A percentile compares a stretch with the other conserved stretches of the same genome.
phyloP scores from a whole-genome alignment of 64 coral and sea anemone genomes.

The Actinia tenebrosa region DNA sequence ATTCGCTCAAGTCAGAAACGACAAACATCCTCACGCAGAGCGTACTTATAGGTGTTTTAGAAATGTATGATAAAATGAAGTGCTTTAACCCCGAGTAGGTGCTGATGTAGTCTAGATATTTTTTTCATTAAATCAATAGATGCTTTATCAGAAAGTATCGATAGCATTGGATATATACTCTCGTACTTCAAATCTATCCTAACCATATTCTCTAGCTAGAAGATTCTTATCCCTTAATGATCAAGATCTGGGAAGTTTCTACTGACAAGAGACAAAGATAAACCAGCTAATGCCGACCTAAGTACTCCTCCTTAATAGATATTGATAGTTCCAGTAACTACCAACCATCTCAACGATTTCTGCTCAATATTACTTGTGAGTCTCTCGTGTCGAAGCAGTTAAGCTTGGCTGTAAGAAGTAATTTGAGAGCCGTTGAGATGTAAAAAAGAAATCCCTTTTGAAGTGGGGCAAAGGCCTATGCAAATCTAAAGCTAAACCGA shows the following conservation, averaged over 20 bases:
- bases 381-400: background rate
- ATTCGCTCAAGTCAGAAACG: background rate
- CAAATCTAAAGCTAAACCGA: background rate
- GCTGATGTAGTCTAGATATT: background rate
- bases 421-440: background rate
- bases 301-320: constrained; percentile 7
- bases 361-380: background rate
- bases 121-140: background rate
- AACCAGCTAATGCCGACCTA: background rate
- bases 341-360: background rate
- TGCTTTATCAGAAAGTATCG: background rate
- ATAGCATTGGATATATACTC: background rate
- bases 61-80: background rate
- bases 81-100: background rate
- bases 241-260: background rate
- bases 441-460: background rate
- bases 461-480: background rate
- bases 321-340: background rate
- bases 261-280: background rate
- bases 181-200: background rate
- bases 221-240: background rate
- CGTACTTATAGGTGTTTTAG: background rate
- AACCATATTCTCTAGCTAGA: background rate
- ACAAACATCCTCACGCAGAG: background rate
- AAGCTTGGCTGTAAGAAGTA: background rate